A percentile compares a stretch with the other conserved stretches of the same genome.
Evolutionary conservation across 2,888 invertebrate species (phyloP).

Genomic region (Corythucha ciliata): DNA sequence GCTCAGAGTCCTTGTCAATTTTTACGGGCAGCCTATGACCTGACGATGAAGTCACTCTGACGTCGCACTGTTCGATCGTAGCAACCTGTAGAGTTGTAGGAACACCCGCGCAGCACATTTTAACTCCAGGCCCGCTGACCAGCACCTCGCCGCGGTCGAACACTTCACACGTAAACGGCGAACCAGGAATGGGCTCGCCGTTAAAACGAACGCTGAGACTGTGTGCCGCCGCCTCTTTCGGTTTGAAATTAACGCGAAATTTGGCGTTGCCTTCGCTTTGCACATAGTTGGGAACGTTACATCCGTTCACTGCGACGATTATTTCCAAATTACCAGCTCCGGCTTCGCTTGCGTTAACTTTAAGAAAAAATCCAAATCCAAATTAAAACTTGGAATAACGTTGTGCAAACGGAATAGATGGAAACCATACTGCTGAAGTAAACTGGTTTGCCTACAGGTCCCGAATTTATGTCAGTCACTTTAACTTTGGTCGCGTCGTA

Average conservation of each 20-base stretch:
- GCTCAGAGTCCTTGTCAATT: slow-evolving; percentile 43
- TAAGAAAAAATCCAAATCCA: slow-evolving; percentile 15
- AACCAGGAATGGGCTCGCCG: slow-evolving; percentile 64
- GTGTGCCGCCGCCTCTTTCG: slow-evolving; percentile 85
- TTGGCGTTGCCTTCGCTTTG: slow-evolving; percentile 94
- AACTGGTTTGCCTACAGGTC: slow-evolving; percentile 83
- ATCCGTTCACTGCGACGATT: slow-evolving; percentile 89
- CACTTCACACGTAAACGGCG: slow-evolving; percentile 89
- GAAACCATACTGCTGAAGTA: slow-evolving; percentile 75
- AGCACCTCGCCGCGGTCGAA: slow-evolving; percentile 54
- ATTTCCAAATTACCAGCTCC: slow-evolving; percentile 96
- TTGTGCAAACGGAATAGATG: slow-evolving; percentile 30
- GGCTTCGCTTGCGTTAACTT: slow-evolving; percentile 51
- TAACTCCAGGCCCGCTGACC: slow-evolving; percentile 57
- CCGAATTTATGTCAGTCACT: slow-evolving; percentile 85
- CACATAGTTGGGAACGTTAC: slow-evolving; percentile 96
- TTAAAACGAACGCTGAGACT: slow-evolving; percentile 78
- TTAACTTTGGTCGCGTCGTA: slow-evolving; percentile 93
- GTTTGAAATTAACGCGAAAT: slow-evolving; percentile 90
- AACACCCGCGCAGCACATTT: slow-evolving; percentile 58
- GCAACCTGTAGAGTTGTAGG: slow-evolving; percentile 53
- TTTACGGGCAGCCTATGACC: slow-evolving; percentile 54
- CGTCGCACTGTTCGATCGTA: slow-evolving; percentile 40
- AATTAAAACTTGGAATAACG: slow-evolving; percentile 35
- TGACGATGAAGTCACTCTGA: slow-evolving; percentile 35